Base-by-base conservation (phyloP, 1,140 invertebrate species). In the Panagrolaimus sp. region DNA sequence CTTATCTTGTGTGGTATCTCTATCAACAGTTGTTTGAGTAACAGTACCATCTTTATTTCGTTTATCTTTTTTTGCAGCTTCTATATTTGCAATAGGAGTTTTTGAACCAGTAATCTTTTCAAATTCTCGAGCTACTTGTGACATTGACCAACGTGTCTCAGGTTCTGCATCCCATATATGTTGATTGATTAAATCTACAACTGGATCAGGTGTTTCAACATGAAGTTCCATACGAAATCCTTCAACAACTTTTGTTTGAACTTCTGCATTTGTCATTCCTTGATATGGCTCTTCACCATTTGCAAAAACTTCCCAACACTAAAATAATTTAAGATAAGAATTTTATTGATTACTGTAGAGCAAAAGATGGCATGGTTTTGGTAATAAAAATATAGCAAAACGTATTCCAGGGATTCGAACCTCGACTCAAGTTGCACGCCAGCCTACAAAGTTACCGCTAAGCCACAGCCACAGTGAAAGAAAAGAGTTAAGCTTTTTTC, bases 191-290 rank as follows among this genome's bases (percentile, higher is more conserved):
- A 68, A 25, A n/a, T 68, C 67, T 5, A 65, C 38, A 31, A 68
- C 67, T 2, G 31, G 63, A 9, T 65, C 67, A 9, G 67, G 67
- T 1, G 67, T 68, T 25, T 68, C 67, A n/a, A 47, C 31, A 14
- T 38, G n/a, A 9, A 68, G n/a, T 42, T 68, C 67, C 68, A 68
- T 71, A 9, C 67, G 67, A 25, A 67, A 68, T 61, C 67, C 67
- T 38, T 68, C 67, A 16, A 71, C 9, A n/a, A 68, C 67, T 23
- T 66, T 27, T 45, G 31, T 68, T 51, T 68, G 65, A 16, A 66
- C 65, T 14, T 66, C 65, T 27, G 65, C 46, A 31, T 66, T 66
- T 2, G 65, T 23, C 65, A 66, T 66, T n/a, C 42, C 65, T 44
- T 66, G 42, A 42, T 44, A 44, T 20, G 63, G 65, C 9, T 66